A percentile compares a stretch with the other conserved stretches of the same genome.
Conservation (phyloP, 2,888 invertebrate genomes). For the Athrips mouffetella region DNA sequence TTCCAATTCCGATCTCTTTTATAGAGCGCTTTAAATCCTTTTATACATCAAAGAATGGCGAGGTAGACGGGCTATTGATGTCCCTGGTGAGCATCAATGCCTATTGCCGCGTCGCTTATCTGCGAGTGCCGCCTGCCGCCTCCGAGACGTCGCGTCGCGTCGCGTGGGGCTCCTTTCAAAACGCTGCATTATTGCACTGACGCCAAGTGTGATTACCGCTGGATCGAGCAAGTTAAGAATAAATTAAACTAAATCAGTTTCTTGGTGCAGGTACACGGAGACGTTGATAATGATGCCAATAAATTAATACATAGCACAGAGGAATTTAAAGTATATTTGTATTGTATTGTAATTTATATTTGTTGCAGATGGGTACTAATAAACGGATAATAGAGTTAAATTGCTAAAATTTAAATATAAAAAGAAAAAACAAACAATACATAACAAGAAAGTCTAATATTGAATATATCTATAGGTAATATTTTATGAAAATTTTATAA, state of each 20-base stretch:
- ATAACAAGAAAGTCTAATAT: no score
- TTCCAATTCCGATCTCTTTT: conserved; percentile 52
- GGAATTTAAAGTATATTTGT: no score
- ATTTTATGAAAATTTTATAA: no score
- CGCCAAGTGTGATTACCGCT: conserved; percentile 33
- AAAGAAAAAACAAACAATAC: no score
- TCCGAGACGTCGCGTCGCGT: conserved; percentile 17
- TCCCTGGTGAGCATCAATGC: conserved; percentile 73
- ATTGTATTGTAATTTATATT: no score
- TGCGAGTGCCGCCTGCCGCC: conserved; percentile 30
- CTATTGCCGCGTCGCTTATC: conserved; percentile 74
- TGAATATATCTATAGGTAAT: no score
- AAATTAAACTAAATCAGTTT: neutral
- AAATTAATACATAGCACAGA: no score
- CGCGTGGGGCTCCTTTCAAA: conserved; percentile 49
- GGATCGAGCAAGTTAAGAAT: conserved; percentile 9
- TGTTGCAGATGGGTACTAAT: no score
- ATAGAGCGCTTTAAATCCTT: conserved; percentile 62
- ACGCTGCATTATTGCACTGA: conserved; percentile 56
- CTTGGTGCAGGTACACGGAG: no score
- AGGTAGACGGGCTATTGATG: conserved; percentile 67
- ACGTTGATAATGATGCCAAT: no score
- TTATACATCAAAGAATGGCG: conserved; percentile 66
- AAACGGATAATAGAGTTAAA: no score
- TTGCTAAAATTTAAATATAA: no score